phyloP scores from a whole-genome alignment of 2,888 invertebrate genomes.

The Nemotelus nigrinus region DNA sequence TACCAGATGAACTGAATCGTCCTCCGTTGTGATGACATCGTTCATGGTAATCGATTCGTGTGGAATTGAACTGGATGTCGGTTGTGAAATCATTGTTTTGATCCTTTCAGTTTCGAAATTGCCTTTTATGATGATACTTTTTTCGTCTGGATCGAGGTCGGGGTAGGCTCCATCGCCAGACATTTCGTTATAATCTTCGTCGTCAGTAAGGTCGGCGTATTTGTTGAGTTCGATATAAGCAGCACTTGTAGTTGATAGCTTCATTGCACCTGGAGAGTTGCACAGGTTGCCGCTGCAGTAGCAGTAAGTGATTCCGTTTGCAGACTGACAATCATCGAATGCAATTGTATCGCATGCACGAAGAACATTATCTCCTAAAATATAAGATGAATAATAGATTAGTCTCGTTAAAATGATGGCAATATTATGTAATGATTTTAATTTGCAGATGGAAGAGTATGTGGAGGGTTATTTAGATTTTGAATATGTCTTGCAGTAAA shows the following conservation, averaged over 20 bases:
- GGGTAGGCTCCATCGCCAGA: conserved; percentile 18
- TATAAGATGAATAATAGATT: not conserved
- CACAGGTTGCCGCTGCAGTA: conserved; percentile 52
- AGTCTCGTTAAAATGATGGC: too few relatives aligned
- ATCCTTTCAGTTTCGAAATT: conserved; percentile 8
- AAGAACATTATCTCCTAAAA: conserved; percentile 49
- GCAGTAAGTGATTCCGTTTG: conserved; percentile 52
- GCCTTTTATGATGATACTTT: conserved; percentile 19
- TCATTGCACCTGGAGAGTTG: conserved; percentile 46
- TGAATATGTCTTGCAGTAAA: too few relatives aligned
- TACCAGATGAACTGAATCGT: conserved; percentile 15
- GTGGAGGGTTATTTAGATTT: not conserved
- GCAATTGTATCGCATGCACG: conserved; percentile 51
- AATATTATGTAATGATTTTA: not conserved
- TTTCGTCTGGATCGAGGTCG: conserved; percentile 20
- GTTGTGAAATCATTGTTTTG: not conserved
- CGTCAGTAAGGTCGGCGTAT: conserved; percentile 27
- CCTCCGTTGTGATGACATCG: conserved; percentile 15
- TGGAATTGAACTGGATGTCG: not conserved
- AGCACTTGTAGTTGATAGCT: conserved; percentile 27
- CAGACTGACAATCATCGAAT: conserved; percentile 52
- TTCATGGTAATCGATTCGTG: not conserved
- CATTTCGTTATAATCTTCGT: conserved; percentile 37
- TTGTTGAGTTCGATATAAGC: conserved; percentile 37
- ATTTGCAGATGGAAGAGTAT: not conserved